phyloP scores from a whole-genome alignment of 2,888 invertebrate genomes.

The Sussaba pulchella region DNA sequence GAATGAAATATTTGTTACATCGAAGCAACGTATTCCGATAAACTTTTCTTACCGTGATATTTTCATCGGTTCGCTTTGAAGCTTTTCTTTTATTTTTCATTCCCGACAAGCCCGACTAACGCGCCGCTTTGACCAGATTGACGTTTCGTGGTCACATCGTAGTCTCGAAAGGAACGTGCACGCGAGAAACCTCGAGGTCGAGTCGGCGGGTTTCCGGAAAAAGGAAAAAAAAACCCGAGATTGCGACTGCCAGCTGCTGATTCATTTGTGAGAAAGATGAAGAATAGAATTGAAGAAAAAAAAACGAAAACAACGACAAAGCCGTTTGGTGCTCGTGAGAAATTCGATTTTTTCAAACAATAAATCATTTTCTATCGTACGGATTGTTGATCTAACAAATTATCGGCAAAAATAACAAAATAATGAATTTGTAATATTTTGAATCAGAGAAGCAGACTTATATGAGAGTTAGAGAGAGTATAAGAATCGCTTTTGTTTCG shows the following conservation, averaged over 20 bases:
- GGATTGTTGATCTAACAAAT: too few species aligned
- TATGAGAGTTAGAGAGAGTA: neutral
- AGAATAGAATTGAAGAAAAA: neutral
- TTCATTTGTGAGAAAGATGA: constrained; percentile 43
- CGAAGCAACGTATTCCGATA: too few species aligned
- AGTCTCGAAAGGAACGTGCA: constrained; percentile 11
- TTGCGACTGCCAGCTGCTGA: constrained; percentile 39
- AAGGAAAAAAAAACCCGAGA: constrained; percentile 49
- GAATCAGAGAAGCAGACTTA: neutral
- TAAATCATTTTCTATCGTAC: too few species aligned
- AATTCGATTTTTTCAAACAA: neutral
- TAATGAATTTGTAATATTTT: neutral
- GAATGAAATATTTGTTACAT: too few species aligned
- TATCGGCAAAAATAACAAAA: neutral
- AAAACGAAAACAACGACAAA: neutral
- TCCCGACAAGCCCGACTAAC: neutral
- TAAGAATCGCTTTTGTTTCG: too few species aligned
- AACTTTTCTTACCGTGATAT: neutral
- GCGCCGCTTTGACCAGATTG: neutral
- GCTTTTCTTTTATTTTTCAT: neutral
- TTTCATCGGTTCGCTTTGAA: neutral
- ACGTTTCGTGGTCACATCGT: constrained; percentile 38
- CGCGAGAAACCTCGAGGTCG: constrained; percentile 43
- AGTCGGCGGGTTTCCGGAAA: constrained; percentile 37
- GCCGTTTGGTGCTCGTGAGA: neutral